These are phyloP conservation scores for Azorinus chamasolen DNA, from an alignment of 2,888 invertebrate species.

Conservation along the genomic window DNA sequence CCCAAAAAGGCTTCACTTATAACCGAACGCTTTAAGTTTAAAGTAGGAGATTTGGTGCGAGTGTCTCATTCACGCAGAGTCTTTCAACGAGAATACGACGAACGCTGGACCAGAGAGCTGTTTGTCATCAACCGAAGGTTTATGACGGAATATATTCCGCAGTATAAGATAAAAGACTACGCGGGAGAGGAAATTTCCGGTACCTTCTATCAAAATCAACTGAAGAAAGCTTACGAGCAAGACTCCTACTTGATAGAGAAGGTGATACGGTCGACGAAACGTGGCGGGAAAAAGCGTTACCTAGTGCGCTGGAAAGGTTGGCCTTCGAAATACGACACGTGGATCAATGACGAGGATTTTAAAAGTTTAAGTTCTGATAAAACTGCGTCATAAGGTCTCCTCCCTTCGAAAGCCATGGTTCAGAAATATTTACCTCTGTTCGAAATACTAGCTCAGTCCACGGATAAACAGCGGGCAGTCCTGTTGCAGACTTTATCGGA, in stretches of 20 bases:
- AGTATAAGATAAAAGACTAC: constrained; percentile 29
- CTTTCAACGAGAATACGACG: constrained; percentile 44
- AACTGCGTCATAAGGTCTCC: constrained; percentile 15
- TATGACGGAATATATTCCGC: constrained; percentile 40
- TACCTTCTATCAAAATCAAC: constrained; percentile 44
- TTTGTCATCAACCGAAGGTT: constrained; percentile 40
- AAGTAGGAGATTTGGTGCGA: too few species aligned
- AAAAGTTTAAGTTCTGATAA: constrained; percentile 15
- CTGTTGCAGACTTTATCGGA: constrained; percentile 22
- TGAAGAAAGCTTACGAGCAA: constrained; percentile 45
- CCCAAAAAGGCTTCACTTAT: background rate
- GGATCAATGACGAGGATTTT: constrained; percentile 28
- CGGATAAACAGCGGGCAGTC: constrained; percentile 23
- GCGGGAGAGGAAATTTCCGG: constrained; percentile 29
- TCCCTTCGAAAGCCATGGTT: constrained; percentile 10
- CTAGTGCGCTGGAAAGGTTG: constrained; percentile 44
- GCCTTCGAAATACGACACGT: too few species aligned
- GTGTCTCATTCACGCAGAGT: constrained; percentile 16
- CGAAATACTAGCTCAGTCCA: constrained; percentile 21
- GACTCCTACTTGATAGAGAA: constrained; percentile 43
- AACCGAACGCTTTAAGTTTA: too few species aligned
- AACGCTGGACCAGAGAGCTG: constrained; percentile 40
- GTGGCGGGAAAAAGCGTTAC: constrained; percentile 10
- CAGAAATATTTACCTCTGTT: constrained; percentile 35
- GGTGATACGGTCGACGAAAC: constrained; percentile 23